A percentile compares a stretch with the other conserved stretches of the same genome.
phyloP scores from a whole-genome alignment of 1,140 invertebrate species.

The Melipona quadrifasciata region DNA sequence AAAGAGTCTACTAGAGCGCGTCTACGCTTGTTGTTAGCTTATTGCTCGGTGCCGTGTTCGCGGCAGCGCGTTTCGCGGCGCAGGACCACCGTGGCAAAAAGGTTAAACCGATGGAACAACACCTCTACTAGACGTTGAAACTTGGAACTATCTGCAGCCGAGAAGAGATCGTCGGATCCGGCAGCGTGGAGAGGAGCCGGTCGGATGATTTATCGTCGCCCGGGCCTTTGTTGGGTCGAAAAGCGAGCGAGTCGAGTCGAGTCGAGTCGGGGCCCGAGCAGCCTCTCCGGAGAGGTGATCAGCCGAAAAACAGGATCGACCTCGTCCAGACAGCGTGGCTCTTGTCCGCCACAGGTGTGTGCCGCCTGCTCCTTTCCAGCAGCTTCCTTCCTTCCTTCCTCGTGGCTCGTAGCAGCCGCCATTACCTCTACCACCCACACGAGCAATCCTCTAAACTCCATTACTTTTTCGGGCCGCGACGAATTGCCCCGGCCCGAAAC shows the following conservation, averaged over 20 bases:
- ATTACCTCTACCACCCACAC: conserved; percentile 44
- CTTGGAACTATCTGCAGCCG: neutral
- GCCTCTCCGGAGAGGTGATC: conserved; percentile 12
- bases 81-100: too few species aligned
- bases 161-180: neutral
- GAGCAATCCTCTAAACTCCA: conserved; percentile 50
- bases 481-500: conserved; percentile 8
- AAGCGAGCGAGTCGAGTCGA: conserved; percentile 9
- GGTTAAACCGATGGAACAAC: too few species aligned
- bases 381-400: conserved; percentile 49
- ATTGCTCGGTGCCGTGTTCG: too few species aligned
- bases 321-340: conserved; percentile 46
- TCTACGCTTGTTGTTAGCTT: too few species aligned
- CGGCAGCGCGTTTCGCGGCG: too few species aligned
- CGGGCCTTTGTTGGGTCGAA: conserved; percentile 40
- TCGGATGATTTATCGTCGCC: conserved; percentile 40
- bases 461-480: conserved; percentile 46
- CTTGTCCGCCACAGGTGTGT: conserved; percentile 45
- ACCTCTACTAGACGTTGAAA: neutral
- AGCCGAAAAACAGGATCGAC: conserved; percentile 44
- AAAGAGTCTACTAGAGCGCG: too few species aligned
- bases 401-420: conserved; percentile 34
- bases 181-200: neutral
- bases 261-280: neutral
- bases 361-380: conserved; percentile 4